A percentile compares a stretch with the other conserved stretches of the same genome.
Conservation (phyloP, 2,888 invertebrate species). For the Morpho deidamia region DNA sequence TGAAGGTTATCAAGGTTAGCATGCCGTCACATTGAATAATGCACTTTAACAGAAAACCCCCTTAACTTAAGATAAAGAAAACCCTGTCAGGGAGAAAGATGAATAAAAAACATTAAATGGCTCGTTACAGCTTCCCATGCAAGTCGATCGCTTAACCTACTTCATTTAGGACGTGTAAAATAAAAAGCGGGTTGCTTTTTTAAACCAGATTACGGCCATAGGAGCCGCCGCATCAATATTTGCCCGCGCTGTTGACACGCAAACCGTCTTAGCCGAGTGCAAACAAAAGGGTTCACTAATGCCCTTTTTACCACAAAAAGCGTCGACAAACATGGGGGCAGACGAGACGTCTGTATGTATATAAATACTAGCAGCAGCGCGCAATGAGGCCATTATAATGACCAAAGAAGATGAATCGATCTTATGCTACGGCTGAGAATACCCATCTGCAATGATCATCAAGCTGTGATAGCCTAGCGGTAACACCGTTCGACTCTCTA, state of each 20-base stretch:
- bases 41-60: too few relatives aligned
- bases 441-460: too few relatives aligned
- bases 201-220: slow-evolving; percentile 63
- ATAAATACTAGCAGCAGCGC: not conserved
- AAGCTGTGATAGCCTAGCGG: too few relatives aligned
- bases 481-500: too few relatives aligned
- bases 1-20: too few relatives aligned
- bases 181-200: slow-evolving; percentile 37
- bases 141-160: slow-evolving; percentile 36
- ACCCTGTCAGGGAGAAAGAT: not conserved
- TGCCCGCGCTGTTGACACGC: slow-evolving; percentile 64
- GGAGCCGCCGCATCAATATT: slow-evolving; percentile 70
- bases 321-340: slow-evolving; percentile 48
- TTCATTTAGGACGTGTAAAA: slow-evolving; percentile 44
- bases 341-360: slow-evolving; percentile 11
- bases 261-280: slow-evolving; percentile 71
- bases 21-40: too few relatives aligned
- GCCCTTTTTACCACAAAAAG: slow-evolving; percentile 76
- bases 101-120: slow-evolving; percentile 23
- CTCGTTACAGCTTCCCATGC: slow-evolving; percentile 37
- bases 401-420: too few relatives aligned
- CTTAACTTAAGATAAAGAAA: not conserved
- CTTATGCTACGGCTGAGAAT: too few relatives aligned
- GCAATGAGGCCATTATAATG: too few relatives aligned
- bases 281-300: slow-evolving; percentile 76